phyloP scores from a whole-genome alignment of 2,113 vertebrate species.

The Sceloporus undulatus region DNA sequence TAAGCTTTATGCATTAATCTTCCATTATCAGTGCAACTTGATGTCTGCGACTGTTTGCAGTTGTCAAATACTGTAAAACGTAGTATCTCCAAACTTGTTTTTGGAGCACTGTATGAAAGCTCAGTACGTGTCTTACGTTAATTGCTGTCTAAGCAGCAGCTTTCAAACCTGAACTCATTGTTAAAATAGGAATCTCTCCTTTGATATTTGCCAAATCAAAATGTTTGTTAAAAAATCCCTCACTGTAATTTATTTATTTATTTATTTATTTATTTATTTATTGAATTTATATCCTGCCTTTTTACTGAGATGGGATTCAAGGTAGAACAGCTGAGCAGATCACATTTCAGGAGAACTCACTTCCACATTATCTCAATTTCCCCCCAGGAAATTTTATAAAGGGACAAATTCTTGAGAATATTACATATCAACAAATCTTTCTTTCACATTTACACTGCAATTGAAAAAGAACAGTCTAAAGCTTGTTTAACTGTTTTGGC shows the following conservation, averaged over 20 bases:
- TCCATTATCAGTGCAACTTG: constrained; percentile 17
- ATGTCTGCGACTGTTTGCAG: constrained; percentile 2
- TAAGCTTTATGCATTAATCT: constrained; percentile 20
- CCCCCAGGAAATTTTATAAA: not conserved
- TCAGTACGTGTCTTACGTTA: not conserved
- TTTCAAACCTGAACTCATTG: not conserved
- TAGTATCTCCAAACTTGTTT: not conserved
- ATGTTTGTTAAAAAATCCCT: not conserved
- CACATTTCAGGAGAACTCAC: not conserved
- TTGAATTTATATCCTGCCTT: too few species aligned
- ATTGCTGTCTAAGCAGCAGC: not conserved
- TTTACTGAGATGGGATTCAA: too few species aligned
- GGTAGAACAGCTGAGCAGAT: not conserved
- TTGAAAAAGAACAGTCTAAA: not conserved
- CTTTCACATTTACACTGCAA: not conserved
- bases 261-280: too few species aligned
- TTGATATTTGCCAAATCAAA: not conserved
- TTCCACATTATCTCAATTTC: not conserved
- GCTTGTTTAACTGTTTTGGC: not conserved
- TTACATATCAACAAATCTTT: not conserved
- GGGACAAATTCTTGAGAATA: not conserved
- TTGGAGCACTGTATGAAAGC: not conserved
- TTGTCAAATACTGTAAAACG: constrained; percentile 13
- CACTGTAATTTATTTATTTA: too few species aligned
- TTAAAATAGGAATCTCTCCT: not conserved